These are phyloP conservation scores for Dendroctonus valens DNA, from an alignment of 1,140 invertebrate genomes.

Conservation along the genomic window DNA sequence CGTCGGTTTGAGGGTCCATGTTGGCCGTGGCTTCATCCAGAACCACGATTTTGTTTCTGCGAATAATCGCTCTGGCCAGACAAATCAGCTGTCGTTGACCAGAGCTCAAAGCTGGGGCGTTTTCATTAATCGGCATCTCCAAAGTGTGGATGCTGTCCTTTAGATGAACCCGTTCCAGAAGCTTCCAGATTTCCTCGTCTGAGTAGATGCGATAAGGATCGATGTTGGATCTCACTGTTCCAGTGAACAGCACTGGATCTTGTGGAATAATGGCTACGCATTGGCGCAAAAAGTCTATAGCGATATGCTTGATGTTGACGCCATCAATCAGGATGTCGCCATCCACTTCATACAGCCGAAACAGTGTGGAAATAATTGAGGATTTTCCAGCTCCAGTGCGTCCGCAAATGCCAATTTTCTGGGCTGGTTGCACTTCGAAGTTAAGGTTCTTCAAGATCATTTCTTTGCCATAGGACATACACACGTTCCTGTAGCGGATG, in stretches of 20 bases:
- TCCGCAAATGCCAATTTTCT: constrained; percentile 56
- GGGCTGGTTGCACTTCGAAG: constrained; percentile 59
- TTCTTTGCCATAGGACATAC: constrained; percentile 67
- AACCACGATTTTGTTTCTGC: constrained; percentile 74
- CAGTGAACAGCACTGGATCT: constrained; percentile 62
- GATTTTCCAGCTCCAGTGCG: constrained; percentile 67
- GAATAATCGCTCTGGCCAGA: constrained; percentile 71
- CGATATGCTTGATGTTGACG: constrained; percentile 54
- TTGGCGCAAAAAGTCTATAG: constrained; percentile 58
- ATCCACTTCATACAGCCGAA: constrained; percentile 63
- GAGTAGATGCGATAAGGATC: constrained; percentile 56
- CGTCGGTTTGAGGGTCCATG: constrained; percentile 69
- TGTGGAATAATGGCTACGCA: constrained; percentile 67
- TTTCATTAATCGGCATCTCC: constrained; percentile 57
- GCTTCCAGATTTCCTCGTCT: constrained; percentile 52
- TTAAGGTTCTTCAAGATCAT: constrained; percentile 65
- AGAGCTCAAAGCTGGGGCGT: constrained; percentile 71
- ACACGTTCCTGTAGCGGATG: constrained; percentile 58
- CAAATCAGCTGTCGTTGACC: constrained; percentile 80
- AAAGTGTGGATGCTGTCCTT: constrained; percentile 42
- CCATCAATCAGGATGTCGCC: constrained; percentile 27
- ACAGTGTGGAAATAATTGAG: constrained; percentile 71
- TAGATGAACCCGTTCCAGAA: constrained; percentile 46
- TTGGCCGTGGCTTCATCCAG: constrained; percentile 76
- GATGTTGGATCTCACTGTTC: constrained; percentile 57